Conservation (phyloP, 2,888 invertebrate genomes). For the Caenorhabditis sp. region DNA sequence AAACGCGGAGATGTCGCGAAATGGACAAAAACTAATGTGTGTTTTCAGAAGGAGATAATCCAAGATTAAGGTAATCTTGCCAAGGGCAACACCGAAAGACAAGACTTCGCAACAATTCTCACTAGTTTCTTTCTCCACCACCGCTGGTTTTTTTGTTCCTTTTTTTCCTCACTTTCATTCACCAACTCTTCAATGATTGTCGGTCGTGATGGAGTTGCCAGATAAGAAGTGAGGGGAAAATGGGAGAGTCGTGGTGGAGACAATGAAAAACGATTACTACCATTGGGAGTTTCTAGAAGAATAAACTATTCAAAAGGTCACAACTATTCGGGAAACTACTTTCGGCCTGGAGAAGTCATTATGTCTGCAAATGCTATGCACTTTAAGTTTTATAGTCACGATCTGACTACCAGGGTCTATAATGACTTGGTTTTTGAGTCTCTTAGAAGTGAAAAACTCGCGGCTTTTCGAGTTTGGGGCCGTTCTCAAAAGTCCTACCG, state of each 20-base stretch:
- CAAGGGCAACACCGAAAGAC: slow-evolving; percentile 5
- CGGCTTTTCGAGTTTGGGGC: no score
- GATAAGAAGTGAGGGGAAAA: slow-evolving; percentile 19
- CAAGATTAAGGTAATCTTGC: slow-evolving; percentile 55
- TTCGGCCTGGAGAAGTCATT: background rate
- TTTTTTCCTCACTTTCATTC: slow-evolving; percentile 6
- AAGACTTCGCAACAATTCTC: slow-evolving; percentile 18
- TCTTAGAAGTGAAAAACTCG: no score
- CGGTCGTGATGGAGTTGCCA: slow-evolving; percentile 48
- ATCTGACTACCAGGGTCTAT: no score
- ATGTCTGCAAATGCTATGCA: slow-evolving; percentile 2
- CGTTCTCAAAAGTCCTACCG: no score
- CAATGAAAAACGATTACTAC: slow-evolving; percentile 57
- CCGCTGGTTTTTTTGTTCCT: slow-evolving; percentile 9
- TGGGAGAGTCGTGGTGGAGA: background rate
- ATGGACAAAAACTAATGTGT: slow-evolving; percentile 22
- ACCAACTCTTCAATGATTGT: slow-evolving; percentile 26
- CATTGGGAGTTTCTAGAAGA: slow-evolving; percentile 3
- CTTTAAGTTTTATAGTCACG: background rate
- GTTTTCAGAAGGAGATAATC: slow-evolving; percentile 46
- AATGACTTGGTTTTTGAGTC: no score
- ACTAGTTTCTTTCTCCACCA: slow-evolving; percentile 13
- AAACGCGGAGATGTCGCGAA: background rate
- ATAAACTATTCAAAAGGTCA: slow-evolving; percentile 26
- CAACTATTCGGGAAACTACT: slow-evolving; percentile 17